Percentiles rank a stretch among this genome's conserved stretches.
phyloP scores from a whole-genome alignment of 2,888 invertebrate genomes.

The Drosophila pseudotakahashii region DNA sequence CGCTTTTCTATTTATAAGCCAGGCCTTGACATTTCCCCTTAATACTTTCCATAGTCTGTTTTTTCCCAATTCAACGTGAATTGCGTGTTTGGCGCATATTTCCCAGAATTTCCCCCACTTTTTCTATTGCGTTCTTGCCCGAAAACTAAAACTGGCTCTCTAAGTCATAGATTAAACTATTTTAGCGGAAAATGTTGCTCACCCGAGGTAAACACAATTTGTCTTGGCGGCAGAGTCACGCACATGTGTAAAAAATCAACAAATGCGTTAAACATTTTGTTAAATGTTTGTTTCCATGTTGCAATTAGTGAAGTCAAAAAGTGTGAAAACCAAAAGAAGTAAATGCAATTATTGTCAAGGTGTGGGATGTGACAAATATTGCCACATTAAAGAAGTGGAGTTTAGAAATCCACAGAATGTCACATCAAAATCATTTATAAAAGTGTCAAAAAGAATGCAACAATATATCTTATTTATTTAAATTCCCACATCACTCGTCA shows the following conservation, averaged over 20 bases:
- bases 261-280: constrained; percentile 55
- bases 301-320: constrained; percentile 60
- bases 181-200: constrained; percentile 22
- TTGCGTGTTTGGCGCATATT: constrained; percentile 45
- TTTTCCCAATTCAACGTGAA: constrained; percentile 9
- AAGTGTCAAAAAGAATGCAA: no score
- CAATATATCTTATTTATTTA: no score
- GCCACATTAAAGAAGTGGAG: no score
- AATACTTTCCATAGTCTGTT: constrained; percentile 8
- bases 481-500: no score
- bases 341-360: constrained; percentile 6
- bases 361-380: constrained; percentile 4
- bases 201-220: constrained; percentile 28
- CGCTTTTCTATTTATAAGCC: constrained; percentile 40
- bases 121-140: constrained; percentile 15
- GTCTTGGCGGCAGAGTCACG: constrained; percentile 35
- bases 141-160: constrained; percentile 7
- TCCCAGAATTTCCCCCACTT: constrained; percentile 2
- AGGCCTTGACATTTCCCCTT: constrained; percentile 52
- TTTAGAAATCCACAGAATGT: no score
- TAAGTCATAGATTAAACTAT: constrained; percentile 22
- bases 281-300: constrained; percentile 53
- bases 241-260: constrained; percentile 26
- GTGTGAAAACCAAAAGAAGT: constrained; percentile 47
- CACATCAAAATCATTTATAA: no score